Conservation (phyloP, 2,113 vertebrate species). For the Oenanthe melanoleuca region DNA sequence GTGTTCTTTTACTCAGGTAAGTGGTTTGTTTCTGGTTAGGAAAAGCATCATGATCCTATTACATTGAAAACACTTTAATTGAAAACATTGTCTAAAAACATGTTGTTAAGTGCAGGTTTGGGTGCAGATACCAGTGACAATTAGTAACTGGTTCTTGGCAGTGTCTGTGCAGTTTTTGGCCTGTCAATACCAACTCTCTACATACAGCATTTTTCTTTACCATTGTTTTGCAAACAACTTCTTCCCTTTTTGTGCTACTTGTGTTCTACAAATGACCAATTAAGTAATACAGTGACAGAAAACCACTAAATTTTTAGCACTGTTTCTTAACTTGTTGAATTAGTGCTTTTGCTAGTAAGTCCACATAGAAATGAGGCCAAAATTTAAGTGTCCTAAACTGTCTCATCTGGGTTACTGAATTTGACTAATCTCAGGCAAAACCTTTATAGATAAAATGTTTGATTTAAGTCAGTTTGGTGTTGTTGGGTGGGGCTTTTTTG, state of each 20-base stretch:
- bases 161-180: not conserved
- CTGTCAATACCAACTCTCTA: not conserved
- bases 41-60: not conserved
- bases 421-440: not conserved
- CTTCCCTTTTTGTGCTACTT: not conserved
- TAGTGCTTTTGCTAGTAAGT: not conserved
- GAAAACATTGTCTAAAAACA: not conserved
- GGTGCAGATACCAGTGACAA: rapidly evolving
- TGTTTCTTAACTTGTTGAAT: not conserved
- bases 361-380: not conserved
- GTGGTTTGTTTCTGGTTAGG: not conserved
- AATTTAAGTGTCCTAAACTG: not conserved
- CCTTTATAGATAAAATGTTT: not conserved
- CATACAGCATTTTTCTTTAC: not conserved
- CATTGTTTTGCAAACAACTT: not conserved
- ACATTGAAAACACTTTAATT: not conserved
- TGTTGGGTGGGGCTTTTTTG: no score
- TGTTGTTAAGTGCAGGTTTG: not conserved
- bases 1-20: not conserved
- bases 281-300: not conserved
- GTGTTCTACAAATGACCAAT: not conserved
- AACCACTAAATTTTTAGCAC: not conserved
- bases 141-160: not conserved
- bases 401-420: not conserved
- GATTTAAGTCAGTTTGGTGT: not conserved